Evolutionary conservation across 2,113 vertebrate species (phyloP).

Genomic region (Dendropsophus ebraccatus): DNA sequence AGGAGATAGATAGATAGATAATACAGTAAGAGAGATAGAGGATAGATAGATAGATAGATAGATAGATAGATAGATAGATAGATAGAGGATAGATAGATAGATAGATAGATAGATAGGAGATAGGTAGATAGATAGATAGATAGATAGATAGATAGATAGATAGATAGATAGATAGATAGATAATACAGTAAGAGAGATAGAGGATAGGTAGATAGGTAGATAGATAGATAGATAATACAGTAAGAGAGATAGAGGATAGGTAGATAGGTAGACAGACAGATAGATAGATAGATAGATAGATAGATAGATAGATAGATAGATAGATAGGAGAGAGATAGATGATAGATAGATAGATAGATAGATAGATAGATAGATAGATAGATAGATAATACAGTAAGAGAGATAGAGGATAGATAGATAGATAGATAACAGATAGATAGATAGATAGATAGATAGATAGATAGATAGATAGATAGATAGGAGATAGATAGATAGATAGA

Average conservation of each 20-base stretch:
- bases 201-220: background rate
- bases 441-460: background rate
- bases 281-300: background rate
- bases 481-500: background rate
- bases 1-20: constrained; percentile 11
- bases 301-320: background rate
- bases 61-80: background rate
- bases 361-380: background rate
- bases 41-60: no score
- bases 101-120: background rate
- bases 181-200: background rate
- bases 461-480: background rate
- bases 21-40: no score
- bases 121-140: background rate
- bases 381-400: no score
- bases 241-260: background rate
- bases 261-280: no score
- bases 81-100: background rate
- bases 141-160: background rate
- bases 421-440: no score
- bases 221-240: background rate
- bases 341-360: no score
- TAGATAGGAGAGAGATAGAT: background rate
- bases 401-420: no score
- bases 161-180: background rate